phyloP scores from a whole-genome alignment of 2,888 invertebrate genomes.

The Slavum lentiscoides region DNA sequence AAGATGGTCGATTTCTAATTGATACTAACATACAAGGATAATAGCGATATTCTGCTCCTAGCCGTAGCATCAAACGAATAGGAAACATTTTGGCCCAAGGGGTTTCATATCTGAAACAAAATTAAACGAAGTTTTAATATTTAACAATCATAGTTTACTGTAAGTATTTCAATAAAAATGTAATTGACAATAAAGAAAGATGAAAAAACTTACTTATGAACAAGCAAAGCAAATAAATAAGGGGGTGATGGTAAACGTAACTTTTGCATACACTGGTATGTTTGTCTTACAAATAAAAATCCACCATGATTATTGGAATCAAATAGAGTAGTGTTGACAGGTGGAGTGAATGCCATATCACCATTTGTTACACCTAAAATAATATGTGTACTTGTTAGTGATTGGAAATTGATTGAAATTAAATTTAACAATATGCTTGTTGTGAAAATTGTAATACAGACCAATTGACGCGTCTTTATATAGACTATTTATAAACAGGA shows the following conservation, averaged over 20 bases:
- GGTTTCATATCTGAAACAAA: slow-evolving; percentile 68
- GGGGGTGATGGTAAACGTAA: slow-evolving; percentile 74
- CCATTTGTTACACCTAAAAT: slow-evolving; percentile 69
- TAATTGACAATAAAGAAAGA: neutral
- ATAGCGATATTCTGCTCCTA: slow-evolving; percentile 83
- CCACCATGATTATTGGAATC: slow-evolving; percentile 77
- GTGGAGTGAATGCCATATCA: slow-evolving; percentile 72
- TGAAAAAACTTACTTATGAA: slow-evolving; percentile 66
- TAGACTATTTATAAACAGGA: slow-evolving; percentile 73
- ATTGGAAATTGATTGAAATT: slow-evolving; percentile 49
- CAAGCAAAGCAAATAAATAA: slow-evolving; percentile 75
- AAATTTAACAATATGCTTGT: neutral
- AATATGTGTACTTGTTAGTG: slow-evolving; percentile 37
- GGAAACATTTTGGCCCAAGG: slow-evolving; percentile 83
- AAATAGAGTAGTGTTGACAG: slow-evolving; percentile 67
- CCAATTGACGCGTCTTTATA: slow-evolving; percentile 72
- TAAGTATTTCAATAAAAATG: too few relatives aligned
- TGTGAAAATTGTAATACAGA: slow-evolving; percentile 55
- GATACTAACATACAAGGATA: slow-evolving; percentile 84
- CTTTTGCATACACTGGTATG: slow-evolving; percentile 79
- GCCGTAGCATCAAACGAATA: slow-evolving; percentile 72
- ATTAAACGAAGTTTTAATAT: neutral
- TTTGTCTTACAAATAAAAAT: slow-evolving; percentile 78
- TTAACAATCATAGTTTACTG: neutral
- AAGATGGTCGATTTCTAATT: slow-evolving; percentile 74